Conservation (phyloP, 23 tunicate genomes). For the Phallusia fumigata region DNA sequence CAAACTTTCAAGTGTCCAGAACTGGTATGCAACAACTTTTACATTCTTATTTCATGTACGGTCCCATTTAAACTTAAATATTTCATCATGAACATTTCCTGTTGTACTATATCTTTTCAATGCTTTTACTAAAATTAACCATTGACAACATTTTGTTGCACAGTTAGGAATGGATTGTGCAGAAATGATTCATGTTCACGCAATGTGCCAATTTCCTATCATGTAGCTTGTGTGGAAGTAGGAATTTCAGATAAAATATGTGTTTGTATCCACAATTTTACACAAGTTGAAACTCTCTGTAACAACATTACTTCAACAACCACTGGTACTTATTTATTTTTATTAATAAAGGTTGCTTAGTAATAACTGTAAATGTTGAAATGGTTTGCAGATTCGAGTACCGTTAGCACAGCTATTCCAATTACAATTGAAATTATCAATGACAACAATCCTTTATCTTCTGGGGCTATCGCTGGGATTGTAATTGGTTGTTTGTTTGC, state of each 20-base stretch:
- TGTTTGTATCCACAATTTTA: neutral
- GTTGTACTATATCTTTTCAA: no score
- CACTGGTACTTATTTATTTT: neutral
- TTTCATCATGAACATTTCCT: no score
- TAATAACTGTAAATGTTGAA: no score
- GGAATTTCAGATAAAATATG: neutral
- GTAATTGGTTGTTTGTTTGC: neutral
- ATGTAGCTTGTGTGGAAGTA: neutral
- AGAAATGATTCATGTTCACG: neutral
- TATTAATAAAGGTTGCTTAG: no score
- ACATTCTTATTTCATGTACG: no score
- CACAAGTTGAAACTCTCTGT: neutral
- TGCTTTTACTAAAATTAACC: no score
- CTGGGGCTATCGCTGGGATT: neutral
- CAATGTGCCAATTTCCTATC: neutral
- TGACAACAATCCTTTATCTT: neutral
- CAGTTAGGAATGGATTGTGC: neutral
- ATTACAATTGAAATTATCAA: neutral
- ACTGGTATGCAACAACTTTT: neutral
- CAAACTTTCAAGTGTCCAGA: neutral
- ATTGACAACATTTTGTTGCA: neutral
- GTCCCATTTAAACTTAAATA: no score
- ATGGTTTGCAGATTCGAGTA: neutral
- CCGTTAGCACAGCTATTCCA: neutral
- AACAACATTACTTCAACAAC: neutral